Evolutionary conservation across 1,140 invertebrate genomes (phyloP).

Genomic region (Rhopalosiphum padi): DNA sequence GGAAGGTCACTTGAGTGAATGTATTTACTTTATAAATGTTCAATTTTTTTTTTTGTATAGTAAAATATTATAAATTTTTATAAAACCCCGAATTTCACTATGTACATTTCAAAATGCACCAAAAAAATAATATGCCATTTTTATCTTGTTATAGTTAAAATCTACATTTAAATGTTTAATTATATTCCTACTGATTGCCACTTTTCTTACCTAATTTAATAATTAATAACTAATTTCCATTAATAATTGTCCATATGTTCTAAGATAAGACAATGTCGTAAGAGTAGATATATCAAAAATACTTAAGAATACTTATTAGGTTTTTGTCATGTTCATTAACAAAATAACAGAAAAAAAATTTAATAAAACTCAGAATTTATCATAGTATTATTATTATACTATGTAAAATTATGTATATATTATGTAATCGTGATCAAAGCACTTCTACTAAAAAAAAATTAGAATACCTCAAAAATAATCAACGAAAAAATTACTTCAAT

Average conservation of each 20-base stretch:
- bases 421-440: neutral
- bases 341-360: neutral
- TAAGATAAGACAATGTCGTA: neutral
- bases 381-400: neutral
- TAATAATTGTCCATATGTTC: neutral
- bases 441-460: neutral
- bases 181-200: neutral
- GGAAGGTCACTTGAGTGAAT: neutral
- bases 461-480: neutral
- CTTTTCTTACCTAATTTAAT: neutral
- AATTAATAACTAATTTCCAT: neutral
- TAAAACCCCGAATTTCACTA: neutral
- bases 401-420: no score
- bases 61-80: neutral
- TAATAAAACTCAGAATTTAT: neutral
- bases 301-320: neutral
- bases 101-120: neutral
- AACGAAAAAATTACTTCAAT: neutral
- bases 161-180: neutral
- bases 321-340: neutral
- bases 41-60: neutral
- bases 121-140: neutral
- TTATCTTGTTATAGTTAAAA: neutral
- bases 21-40: neutral
- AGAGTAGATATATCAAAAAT: neutral